A percentile compares a stretch with the other conserved stretches of the same genome.
These are phyloP conservation scores for Volucella inanis DNA, from an alignment of 2,888 invertebrate genomes.

Conservation along the genomic window DNA sequence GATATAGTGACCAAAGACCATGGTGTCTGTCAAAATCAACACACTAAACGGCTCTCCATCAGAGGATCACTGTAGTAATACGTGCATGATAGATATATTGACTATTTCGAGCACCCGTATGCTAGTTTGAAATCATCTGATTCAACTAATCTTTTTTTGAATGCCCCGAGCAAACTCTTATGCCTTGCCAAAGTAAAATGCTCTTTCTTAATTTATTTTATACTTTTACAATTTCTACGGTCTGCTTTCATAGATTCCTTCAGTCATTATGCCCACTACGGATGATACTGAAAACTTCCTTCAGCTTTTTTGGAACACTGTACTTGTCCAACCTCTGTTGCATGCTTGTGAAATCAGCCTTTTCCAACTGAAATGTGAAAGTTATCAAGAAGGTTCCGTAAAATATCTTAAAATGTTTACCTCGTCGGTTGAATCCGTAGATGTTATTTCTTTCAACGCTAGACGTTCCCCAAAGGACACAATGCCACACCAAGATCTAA, in stretches of 20 bases:
- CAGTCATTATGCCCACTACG: slow-evolving; percentile 77
- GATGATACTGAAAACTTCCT: slow-evolving; percentile 79
- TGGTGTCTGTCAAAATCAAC: no score
- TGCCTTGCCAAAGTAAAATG: no score
- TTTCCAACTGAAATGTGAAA: slow-evolving; percentile 84
- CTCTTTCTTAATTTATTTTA: no score
- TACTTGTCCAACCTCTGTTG: slow-evolving; percentile 85
- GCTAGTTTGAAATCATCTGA: no score
- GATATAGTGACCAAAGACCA: no score
- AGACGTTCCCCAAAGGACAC: slow-evolving; percentile 90
- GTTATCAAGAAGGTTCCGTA: not conserved
- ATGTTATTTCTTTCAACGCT: slow-evolving; percentile 80
- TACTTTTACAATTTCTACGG: no score
- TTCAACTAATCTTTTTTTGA: no score
- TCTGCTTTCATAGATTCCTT: not conserved
- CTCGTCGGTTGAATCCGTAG: slow-evolving; percentile 89
- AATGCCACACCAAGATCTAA: slow-evolving; percentile 91
- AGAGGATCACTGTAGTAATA: no score
- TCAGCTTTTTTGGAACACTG: slow-evolving; percentile 81
- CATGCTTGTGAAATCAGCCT: slow-evolving; percentile 88
- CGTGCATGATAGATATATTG: no score
- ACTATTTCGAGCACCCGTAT: no score
- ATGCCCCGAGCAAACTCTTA: no score
- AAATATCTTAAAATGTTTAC: slow-evolving; percentile 81
- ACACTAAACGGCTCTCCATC: no score